phyloP scores from a whole-genome alignment of 2,797 vertebrate genomes.

The Chloroceryle amazona region DNA sequence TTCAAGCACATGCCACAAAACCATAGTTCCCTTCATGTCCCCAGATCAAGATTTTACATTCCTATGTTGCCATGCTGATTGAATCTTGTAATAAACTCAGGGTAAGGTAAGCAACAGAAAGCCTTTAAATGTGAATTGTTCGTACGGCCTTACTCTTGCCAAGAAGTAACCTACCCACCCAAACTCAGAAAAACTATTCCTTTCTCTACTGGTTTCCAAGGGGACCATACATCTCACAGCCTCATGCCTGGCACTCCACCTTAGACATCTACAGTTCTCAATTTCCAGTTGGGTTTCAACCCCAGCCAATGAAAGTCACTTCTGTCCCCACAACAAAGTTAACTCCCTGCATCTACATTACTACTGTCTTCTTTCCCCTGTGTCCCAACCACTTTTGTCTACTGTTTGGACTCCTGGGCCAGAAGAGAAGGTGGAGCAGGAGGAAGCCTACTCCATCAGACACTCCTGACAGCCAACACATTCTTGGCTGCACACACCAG shows the following conservation, averaged over 20 bases:
- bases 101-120: not conserved
- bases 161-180: not conserved
- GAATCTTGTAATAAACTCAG: not conserved
- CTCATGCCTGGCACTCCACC: not conserved
- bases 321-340: not conserved
- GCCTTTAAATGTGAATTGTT: not conserved
- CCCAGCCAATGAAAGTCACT: not conserved
- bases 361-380: not conserved
- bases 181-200: not conserved
- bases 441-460: not conserved
- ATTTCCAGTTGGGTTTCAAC: not conserved
- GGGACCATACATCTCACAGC: not conserved
- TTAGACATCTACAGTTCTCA: not conserved
- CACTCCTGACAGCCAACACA: not conserved
- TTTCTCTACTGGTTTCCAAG: not conserved
- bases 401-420: not conserved
- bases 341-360: accelerated
- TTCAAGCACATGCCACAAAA: not conserved
- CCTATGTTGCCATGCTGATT: not conserved
- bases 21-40: not conserved
- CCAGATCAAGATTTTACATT: not conserved
- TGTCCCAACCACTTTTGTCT: not conserved
- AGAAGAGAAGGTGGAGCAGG: not conserved
- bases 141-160: not conserved
- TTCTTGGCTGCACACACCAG: not conserved